Evolutionary conservation across 1,140 invertebrate genomes (phyloP).

Genomic region (Lepidurus packardi): DNA sequence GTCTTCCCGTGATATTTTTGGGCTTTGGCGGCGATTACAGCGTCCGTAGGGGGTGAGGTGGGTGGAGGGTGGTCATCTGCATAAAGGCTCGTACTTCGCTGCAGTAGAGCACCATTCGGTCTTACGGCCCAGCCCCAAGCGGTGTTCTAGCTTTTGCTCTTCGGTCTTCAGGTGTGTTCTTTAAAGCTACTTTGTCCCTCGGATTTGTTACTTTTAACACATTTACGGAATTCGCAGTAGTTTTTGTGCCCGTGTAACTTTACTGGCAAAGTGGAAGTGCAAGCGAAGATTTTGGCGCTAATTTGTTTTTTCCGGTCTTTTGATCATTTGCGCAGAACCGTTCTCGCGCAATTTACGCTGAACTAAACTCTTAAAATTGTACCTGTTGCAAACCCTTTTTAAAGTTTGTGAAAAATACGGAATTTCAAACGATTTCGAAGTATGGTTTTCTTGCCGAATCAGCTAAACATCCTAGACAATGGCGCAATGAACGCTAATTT

Average conservation of each 20-base stretch:
- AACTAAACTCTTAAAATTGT: no score
- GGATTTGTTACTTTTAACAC: background rate
- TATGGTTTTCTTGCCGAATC: no score
- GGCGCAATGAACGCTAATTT: no score
- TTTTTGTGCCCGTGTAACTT: conserved; percentile 7
- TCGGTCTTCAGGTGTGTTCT: conserved; percentile 16
- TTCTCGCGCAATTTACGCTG: no score
- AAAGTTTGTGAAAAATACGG: no score
- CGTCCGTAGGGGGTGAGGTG: conserved; percentile 12
- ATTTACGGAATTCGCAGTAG: background rate
- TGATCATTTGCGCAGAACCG: background rate
- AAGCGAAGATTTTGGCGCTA: background rate
- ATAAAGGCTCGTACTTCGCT: conserved; percentile 21
- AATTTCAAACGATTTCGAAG: no score
- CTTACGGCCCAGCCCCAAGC: conserved; percentile 11
- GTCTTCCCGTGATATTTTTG: conserved; percentile 17
- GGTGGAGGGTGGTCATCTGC: conserved; percentile 17
- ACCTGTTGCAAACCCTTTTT: no score
- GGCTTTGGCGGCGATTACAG: conserved; percentile 10
- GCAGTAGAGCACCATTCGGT: conserved; percentile 17
- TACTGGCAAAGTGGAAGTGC: background rate
- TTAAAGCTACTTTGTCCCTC: background rate
- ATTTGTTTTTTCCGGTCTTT: background rate
- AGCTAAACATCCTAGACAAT: no score
- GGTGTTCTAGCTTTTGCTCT: conserved; percentile 21